Percentiles rank a stretch among this genome's conserved stretches.
Conservation (phyloP, 2,113 vertebrate genomes). For the Xenus cinereus region DNA sequence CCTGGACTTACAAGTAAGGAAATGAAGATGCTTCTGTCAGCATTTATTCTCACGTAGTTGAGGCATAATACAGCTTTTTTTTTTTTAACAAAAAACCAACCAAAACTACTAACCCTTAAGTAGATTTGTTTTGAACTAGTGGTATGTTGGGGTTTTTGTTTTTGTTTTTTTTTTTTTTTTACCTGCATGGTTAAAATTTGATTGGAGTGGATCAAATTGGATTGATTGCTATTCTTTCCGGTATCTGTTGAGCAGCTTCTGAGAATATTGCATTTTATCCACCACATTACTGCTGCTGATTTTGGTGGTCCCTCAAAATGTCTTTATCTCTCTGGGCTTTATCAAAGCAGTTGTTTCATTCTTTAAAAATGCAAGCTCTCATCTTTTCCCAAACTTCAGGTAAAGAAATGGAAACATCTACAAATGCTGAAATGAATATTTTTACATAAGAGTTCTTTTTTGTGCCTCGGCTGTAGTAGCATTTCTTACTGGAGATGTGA, state of each 20-base stretch:
- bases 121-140: not conserved
- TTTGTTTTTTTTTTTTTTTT: not conserved
- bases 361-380: not conserved
- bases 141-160: fast-evolving
- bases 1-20: constrained; percentile 98
- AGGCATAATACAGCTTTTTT: not conserved
- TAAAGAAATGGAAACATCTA: not conserved
- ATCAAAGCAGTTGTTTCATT: not conserved
- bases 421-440: not conserved
- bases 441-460: not conserved
- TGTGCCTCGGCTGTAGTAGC: not conserved
- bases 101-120: not conserved
- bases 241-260: not conserved
- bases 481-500: not conserved
- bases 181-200: not conserved
- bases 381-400: not conserved
- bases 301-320: not conserved
- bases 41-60: not conserved
- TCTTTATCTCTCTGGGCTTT: not conserved
- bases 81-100: not conserved
- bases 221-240: not conserved
- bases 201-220: not conserved
- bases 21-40: not conserved
- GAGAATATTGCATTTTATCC: not conserved
- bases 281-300: not conserved